A percentile compares a stretch with the other conserved stretches of the same genome.
Conservation (phyloP, 2,888 invertebrate genomes). For the Antitype chi region DNA sequence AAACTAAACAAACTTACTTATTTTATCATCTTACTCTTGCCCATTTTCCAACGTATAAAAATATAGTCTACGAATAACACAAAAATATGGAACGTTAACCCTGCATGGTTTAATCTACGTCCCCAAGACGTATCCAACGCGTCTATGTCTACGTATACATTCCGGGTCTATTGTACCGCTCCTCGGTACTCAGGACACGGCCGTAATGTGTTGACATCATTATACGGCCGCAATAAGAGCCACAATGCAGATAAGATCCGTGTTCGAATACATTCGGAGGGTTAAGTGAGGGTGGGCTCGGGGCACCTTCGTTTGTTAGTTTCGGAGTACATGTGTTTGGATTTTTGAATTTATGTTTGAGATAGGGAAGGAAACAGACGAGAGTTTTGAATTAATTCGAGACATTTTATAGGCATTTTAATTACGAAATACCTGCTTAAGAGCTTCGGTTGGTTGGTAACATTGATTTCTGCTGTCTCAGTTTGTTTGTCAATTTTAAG, state of each 20-base stretch:
- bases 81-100: slow-evolving; percentile 36
- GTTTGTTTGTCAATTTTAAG: not conserved
- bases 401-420: not conserved
- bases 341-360: slow-evolving; percentile 47
- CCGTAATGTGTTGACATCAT: slow-evolving; percentile 84
- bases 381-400: slow-evolving; percentile 10
- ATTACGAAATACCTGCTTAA: not conserved
- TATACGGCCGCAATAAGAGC: slow-evolving; percentile 82
- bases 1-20: not conserved
- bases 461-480: not conserved
- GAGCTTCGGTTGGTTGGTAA: not conserved
- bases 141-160: slow-evolving; percentile 55
- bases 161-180: slow-evolving; percentile 67
- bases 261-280: slow-evolving; percentile 76
- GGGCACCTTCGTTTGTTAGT: slow-evolving; percentile 68
- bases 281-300: slow-evolving; percentile 68
- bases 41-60: not conserved
- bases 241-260: slow-evolving; percentile 84
- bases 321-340: slow-evolving; percentile 59
- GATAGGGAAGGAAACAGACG: slow-evolving; percentile 3
- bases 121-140: slow-evolving; percentile 25
- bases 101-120: slow-evolving; percentile 23
- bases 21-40: not conserved
- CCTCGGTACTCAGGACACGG: slow-evolving; percentile 67
- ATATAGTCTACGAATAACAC: not conserved